Percentiles rank a stretch among this genome's conserved stretches.
phyloP scores from a whole-genome alignment of 2,888 invertebrate genomes.

The Selenia dentaria region DNA sequence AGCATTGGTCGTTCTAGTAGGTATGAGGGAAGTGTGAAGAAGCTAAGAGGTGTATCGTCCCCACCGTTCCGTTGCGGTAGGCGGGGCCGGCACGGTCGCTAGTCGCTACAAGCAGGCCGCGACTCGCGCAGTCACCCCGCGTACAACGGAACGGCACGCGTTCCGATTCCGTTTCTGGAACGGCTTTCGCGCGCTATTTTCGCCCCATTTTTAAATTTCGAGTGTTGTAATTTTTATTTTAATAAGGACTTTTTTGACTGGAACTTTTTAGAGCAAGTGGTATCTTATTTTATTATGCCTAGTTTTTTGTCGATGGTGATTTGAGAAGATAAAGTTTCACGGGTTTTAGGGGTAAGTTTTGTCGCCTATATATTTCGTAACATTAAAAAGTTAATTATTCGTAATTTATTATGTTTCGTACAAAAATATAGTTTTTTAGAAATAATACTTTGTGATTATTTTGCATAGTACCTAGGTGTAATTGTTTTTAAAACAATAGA shows the following conservation, averaged over 20 bases:
- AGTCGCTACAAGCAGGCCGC: constrained; percentile 71
- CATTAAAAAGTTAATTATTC: no score
- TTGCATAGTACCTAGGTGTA: no score
- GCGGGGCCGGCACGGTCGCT: constrained; percentile 66
- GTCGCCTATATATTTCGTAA: no score
- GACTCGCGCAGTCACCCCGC: constrained; percentile 72
- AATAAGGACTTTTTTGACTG: constrained; percentile 1
- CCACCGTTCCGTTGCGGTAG: constrained; percentile 68
- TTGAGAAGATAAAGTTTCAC: constrained; percentile 3
- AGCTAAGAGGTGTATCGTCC: constrained; percentile 78
- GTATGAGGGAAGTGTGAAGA: constrained; percentile 78
- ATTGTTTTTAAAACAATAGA: no score
- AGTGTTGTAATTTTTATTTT: constrained; percentile 35
- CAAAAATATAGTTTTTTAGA: no score
- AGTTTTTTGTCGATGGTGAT: constrained; percentile 12
- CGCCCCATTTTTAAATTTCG: constrained; percentile 43
- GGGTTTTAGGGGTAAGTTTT: constrained; percentile 22
- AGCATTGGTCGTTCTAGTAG: constrained; percentile 67
- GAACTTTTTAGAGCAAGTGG: constrained; percentile 13
- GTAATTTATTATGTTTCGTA: no score
- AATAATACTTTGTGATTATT: no score
- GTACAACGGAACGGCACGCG: constrained; percentile 59
- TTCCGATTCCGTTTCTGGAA: constrained; percentile 50
- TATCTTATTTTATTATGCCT: constrained; percentile 17
- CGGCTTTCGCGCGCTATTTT: constrained; percentile 34